Conservation (phyloP, 2,113 vertebrate genomes). For the Struthio camelus region DNA sequence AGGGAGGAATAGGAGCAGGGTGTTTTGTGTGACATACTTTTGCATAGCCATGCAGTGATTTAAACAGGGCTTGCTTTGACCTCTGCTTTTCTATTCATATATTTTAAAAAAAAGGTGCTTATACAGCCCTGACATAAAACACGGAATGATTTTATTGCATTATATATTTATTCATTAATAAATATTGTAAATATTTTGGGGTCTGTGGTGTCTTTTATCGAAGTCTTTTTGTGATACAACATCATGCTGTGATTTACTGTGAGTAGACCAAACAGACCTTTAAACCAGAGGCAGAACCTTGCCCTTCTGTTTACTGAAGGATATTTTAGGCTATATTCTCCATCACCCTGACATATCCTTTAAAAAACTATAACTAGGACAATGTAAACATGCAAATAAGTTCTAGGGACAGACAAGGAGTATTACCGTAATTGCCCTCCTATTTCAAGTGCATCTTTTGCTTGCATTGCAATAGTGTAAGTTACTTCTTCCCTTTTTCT, state of each 20-base stretch:
- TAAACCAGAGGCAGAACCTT: not conserved
- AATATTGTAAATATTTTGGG: not conserved
- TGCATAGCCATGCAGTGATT: not conserved
- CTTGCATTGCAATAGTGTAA: not conserved
- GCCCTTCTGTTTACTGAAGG: not conserved
- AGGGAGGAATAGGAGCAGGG: not conserved
- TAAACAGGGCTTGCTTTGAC: not conserved
- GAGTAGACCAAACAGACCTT: not conserved
- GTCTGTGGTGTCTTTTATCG: not conserved
- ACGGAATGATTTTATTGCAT: not conserved
- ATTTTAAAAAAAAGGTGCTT: not conserved
- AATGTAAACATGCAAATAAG: not conserved
- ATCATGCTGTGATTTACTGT: not conserved
- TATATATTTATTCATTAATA: not conserved
- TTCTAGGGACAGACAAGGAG: not conserved
- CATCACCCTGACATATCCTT: not conserved
- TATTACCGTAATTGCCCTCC: not conserved
- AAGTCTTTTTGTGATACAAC: not conserved
- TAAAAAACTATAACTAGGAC: not conserved
- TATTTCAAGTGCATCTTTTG: not conserved
- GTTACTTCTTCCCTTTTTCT: not conserved
- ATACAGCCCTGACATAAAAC: not conserved
- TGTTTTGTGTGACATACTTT: not conserved
- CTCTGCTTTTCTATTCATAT: not conserved
- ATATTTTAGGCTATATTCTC: not conserved